Evolutionary conservation across 1,140 invertebrate genomes (phyloP).

Genomic region (Heliothis virescens): DNA sequence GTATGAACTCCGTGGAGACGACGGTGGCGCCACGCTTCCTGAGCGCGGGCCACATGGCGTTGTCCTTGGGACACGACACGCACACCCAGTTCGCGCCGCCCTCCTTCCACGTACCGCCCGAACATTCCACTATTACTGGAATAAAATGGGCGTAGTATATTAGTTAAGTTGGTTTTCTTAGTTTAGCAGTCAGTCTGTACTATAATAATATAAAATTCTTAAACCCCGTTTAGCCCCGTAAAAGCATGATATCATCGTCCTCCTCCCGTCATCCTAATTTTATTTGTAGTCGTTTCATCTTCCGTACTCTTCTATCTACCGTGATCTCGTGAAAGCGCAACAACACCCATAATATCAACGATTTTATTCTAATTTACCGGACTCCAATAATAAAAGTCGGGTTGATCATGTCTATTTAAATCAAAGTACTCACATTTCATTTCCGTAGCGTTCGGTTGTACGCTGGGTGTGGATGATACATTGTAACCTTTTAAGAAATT

Average conservation of each 20-base stretch:
- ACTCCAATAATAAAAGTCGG: no score
- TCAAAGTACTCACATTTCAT: conserved; percentile 78
- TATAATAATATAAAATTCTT: no score
- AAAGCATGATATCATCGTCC: no score
- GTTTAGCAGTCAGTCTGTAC: not conserved
- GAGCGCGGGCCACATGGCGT: conserved; percentile 61
- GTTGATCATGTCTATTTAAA: no score
- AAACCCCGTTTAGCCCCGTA: no score
- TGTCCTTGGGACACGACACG: conserved; percentile 62
- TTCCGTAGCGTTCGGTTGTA: conserved; percentile 63
- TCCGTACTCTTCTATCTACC: no score
- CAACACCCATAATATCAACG: no score
- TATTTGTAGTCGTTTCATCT: no score
- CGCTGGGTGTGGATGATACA: conserved; percentile 69
- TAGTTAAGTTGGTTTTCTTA: no score
- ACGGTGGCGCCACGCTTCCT: conserved; percentile 73
- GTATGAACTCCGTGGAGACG: conserved; percentile 82
- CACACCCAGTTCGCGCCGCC: conserved; percentile 66
- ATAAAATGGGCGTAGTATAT: not conserved
- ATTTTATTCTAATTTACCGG: no score
- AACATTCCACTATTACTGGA: conserved; percentile 77
- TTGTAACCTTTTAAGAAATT: conserved; percentile 72
- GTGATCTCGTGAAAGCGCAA: no score
- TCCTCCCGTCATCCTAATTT: no score
- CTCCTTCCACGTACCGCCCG: conserved; percentile 71